Evolutionary conservation across 2,113 vertebrate species (phyloP).

Genomic region (Microtus oregoni): DNA sequence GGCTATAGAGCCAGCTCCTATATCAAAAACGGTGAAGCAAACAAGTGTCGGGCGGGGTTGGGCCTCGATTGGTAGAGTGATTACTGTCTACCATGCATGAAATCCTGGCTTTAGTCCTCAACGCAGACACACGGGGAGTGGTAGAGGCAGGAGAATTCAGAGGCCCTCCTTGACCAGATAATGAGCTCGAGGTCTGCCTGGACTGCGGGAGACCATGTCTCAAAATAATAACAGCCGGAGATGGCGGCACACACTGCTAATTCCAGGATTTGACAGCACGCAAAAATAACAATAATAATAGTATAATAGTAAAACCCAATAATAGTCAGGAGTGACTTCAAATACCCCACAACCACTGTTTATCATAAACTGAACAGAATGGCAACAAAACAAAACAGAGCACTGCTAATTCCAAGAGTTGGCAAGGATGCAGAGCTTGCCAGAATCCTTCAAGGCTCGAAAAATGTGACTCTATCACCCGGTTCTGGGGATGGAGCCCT

Average conservation of each 20-base stretch:
- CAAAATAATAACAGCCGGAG: not conserved
- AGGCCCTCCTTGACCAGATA: not conserved
- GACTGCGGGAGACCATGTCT: not conserved
- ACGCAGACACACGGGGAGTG: not conserved
- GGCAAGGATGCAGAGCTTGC: not conserved
- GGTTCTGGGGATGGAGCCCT: not conserved
- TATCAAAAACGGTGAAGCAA: not conserved
- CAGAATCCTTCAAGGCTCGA: not conserved
- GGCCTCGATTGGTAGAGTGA: not conserved
- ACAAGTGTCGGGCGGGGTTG: not conserved
- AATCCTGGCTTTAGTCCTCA: not conserved
- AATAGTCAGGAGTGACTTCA: not conserved
- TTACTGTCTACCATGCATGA: not conserved
- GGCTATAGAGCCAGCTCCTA: not conserved
- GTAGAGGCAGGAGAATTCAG: not conserved
- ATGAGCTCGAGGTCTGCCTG: not conserved
- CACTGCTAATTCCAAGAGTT: not conserved
- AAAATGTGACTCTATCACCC: not conserved
- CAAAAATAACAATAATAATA: no score
- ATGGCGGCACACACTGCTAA: no score
- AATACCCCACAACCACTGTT: not conserved
- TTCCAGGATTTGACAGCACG: not conserved
- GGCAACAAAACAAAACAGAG: not conserved
- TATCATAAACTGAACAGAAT: not conserved
- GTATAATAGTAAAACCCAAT: not conserved